phyloP scores from a whole-genome alignment of 2,888 invertebrate species.

The Acronicta aceris region DNA sequence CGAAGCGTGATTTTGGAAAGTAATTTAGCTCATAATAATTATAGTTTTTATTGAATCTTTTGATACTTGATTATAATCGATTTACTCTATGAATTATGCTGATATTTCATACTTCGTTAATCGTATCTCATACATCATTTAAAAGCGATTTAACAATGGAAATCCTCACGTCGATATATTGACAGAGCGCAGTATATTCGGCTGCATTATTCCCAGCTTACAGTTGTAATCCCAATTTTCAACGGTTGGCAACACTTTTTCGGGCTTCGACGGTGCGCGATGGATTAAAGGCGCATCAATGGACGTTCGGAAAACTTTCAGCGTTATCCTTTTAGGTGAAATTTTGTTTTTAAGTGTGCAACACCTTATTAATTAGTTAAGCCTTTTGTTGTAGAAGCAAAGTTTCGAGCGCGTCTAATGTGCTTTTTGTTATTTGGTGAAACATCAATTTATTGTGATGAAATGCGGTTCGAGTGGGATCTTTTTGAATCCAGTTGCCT shows the following conservation, averaged over 20 bases:
- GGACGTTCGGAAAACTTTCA: conserved; percentile 70
- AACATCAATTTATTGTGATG: conserved; percentile 15
- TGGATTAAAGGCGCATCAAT: conserved; percentile 75
- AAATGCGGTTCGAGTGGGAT: not conserved
- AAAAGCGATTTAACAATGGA: conserved; percentile 61
- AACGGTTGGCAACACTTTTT: conserved; percentile 71
- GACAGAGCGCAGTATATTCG: conserved; percentile 61
- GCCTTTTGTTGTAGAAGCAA: conserved; percentile 68
- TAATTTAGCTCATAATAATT: too few relatives aligned
- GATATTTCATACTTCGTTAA: conserved; percentile 48
- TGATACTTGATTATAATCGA: not conserved
- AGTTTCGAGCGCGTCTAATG: conserved; percentile 65
- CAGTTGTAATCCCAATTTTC: conserved; percentile 77
- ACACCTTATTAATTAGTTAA: conserved; percentile 83
- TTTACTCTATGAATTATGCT: conserved; percentile 8
- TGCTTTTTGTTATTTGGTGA: conserved; percentile 55
- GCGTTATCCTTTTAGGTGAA: conserved; percentile 76
- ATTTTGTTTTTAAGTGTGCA: conserved; percentile 74
- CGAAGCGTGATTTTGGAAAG: too few relatives aligned
- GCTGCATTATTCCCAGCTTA: conserved; percentile 71
- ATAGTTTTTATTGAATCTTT: too few relatives aligned
- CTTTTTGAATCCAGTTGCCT: not conserved
- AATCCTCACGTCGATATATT: conserved; percentile 61
- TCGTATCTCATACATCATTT: conserved; percentile 62
- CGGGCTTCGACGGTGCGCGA: conserved; percentile 66